phyloP scores from a whole-genome alignment of 2,113 vertebrate species.

The Microtus ochrogaster region DNA sequence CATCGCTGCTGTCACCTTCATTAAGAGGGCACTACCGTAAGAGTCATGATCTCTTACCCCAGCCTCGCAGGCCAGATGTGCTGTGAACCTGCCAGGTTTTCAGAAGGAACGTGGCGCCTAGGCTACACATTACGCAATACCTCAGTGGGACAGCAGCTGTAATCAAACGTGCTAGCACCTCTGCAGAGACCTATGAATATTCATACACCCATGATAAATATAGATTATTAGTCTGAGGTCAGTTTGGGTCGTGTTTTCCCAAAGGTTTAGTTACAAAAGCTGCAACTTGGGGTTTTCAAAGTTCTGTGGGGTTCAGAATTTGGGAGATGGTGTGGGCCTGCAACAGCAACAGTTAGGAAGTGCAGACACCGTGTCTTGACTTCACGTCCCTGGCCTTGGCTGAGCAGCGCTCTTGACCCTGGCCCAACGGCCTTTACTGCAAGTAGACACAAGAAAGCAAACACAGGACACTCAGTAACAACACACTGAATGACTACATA shows the following conservation, averaged over 20 bases:
- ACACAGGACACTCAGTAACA: neutral
- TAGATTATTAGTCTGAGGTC: neutral
- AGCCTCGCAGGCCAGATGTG: neutral
- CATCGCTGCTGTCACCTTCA: neutral
- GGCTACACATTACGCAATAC: too few relatives aligned
- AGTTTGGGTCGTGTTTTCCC: slow-evolving; percentile 16
- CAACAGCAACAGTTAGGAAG: neutral
- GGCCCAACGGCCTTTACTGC: neutral
- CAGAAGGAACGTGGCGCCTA: neutral
- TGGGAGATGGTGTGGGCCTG: neutral
- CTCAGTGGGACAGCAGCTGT: neutral
- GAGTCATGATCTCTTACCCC: neutral
- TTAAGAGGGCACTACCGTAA: neutral
- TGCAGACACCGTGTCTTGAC: neutral
- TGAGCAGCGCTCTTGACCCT: neutral
- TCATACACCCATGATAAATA: neutral
- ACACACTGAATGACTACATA: neutral
- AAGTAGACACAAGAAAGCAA: neutral
- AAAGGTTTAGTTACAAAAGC: neutral
- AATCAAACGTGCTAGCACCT: neutral
- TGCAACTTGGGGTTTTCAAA: neutral
- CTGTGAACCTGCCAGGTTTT: neutral
- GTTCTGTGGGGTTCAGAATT: slow-evolving; percentile 1
- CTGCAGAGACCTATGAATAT: neutral
- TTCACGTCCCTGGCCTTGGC: neutral